Base-by-base conservation (phyloP, 2,797 vertebrate species). In the Neosalanx taihuensis region DNA sequence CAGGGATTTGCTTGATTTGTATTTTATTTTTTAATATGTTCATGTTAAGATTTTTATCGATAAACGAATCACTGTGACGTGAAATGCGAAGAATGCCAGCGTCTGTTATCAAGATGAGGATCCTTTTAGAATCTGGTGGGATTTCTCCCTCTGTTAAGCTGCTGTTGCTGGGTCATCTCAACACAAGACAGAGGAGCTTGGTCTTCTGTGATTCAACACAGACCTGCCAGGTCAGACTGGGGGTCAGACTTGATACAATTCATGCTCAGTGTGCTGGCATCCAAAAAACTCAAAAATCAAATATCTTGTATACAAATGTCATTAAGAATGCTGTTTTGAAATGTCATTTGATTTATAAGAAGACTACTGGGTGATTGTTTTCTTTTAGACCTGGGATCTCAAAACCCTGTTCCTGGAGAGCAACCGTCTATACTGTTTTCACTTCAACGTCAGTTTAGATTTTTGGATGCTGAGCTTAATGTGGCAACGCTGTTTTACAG, bases 51-150 rank as follows among this genome's bases (percentile, higher is more conserved):
- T 85, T 82, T 61, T 67, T 87, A 65, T 86, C 84, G 74, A 89
- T 87, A 75, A 88, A 88, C 87, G 77, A 46, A 46, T 46, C 80
- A 90, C 87, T 90, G 89, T 90, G 90, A 90, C 85, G 87, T 72
- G 78, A 81, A 73, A 81, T 63, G 78, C 81, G 72, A 84, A 61
- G 12, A 18, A 75, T 79, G 79, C 76, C 75, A 76, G 76, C 80
- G 67, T 81, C 67, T 67, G 76, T 78, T 64, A 65, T 76, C 57
- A 81, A 80, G 70, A 35, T 58, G 30, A 46, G 41, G 18, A 64
- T 64, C 41, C 5, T 57, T 57, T 83, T 56, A 31, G 69, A 61
- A 79, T 84, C 80, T 41, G 72, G 81, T 81, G 72, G 57, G 71
- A 80, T 66, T 66, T 85, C 64, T 58, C 64, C 70, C 35, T 46